Percentiles rank a stretch among this genome's conserved stretches.
phyloP scores from a whole-genome alignment of 1,140 invertebrate species.

The Heliconius congener region DNA sequence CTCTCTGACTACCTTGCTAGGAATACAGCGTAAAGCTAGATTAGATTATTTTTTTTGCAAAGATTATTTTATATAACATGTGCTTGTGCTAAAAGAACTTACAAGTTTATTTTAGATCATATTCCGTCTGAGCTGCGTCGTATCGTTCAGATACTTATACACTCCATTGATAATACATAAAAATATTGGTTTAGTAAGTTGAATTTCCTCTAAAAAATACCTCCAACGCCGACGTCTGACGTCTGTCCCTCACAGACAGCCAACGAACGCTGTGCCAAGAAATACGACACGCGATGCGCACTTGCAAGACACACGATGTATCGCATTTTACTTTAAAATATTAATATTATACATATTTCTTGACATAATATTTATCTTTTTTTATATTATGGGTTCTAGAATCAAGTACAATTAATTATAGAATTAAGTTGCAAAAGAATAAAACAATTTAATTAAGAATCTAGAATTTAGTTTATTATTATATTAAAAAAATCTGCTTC shows the following conservation, averaged over 20 bases:
- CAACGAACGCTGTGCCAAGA: not conserved
- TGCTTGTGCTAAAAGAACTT: too few relatives aligned
- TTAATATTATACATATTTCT: not conserved
- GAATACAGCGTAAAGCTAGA: too few relatives aligned
- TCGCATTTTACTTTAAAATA: conserved; percentile 2
- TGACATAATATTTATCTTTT: not conserved
- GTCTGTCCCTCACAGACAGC: not conserved
- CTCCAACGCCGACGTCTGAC: not conserved
- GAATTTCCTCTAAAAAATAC: not conserved
- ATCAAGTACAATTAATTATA: not conserved
- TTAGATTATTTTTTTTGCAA: too few relatives aligned
- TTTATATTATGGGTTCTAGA: not conserved
- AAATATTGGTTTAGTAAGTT: not conserved
- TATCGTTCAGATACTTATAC: not conserved
- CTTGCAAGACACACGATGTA: not conserved
- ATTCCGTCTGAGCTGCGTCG: too few relatives aligned
- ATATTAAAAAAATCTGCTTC: too few relatives aligned
- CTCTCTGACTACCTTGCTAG: too few relatives aligned
- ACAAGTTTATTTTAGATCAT: too few relatives aligned
- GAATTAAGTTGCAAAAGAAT: too few relatives aligned
- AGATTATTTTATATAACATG: too few relatives aligned
- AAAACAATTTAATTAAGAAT: too few relatives aligned
- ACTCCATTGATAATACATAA: not conserved
- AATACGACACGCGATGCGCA: not conserved
- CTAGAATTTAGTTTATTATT: too few relatives aligned